Conservation (phyloP, 2,888 invertebrate genomes). For the Ecliptopera silaceata region DNA sequence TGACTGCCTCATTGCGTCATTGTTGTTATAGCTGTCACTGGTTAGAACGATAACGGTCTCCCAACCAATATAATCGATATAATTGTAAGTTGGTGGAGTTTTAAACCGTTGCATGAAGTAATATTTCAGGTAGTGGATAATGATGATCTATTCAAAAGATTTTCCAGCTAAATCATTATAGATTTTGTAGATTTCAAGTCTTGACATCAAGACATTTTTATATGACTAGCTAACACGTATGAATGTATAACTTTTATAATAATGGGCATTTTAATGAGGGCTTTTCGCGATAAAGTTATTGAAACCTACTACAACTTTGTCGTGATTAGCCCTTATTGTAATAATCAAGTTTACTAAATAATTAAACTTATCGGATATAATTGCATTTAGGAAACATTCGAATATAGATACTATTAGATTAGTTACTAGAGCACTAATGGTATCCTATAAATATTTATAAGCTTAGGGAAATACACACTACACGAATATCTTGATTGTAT, state of each 20-base stretch:
- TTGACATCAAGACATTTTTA: background rate
- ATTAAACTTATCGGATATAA: background rate
- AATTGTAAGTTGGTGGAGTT: background rate
- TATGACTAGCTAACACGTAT: background rate
- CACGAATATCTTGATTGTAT: no score
- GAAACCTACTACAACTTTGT: no score
- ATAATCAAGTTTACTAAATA: background rate
- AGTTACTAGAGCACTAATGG: background rate
- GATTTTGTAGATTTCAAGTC: background rate
- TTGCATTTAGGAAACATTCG: conserved; percentile 11
- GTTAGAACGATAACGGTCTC: no score
- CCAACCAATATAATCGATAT: background rate
- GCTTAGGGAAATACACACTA: background rate
- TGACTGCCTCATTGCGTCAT: no score
- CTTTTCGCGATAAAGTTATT: no score
- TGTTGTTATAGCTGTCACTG: no score
- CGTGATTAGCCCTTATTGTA: no score
- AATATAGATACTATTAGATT: conserved; percentile 8
- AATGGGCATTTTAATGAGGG: background rate
- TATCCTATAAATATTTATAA: conserved; percentile 4
- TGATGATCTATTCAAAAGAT: conserved; percentile 14
- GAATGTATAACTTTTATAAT: background rate
- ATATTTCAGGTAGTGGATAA: background rate
- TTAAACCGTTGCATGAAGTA: background rate
- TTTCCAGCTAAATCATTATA: conserved; percentile 5